Base-by-base conservation (phyloP, 2,113 vertebrate genomes). In the Microcebus murinus region DNA sequence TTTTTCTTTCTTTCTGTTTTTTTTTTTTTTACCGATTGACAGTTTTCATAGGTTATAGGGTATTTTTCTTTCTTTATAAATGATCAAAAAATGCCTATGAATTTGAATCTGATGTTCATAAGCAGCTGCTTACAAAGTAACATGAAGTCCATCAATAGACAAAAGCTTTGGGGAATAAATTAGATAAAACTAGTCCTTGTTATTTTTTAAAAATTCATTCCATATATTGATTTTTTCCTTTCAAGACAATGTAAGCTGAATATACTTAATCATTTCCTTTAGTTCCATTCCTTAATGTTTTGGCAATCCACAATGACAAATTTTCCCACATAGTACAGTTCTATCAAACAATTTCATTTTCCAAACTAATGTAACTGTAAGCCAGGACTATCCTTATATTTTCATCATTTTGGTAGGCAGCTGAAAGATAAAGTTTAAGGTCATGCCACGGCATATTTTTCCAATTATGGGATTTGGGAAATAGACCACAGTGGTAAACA, bases 141-240 rank as follows among this genome's bases (percentile, higher is more conserved):
- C 18, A 86, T 42, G 29, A 93, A 73, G 18, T 70, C 4, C 11
- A 71, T 42, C 5, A 36, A 95, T 10, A 79, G 3, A 10, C 2
- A 67, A 91, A 92, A 52, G 23, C 52, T 48, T 21, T 27, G 50
- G 29, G 39, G 27, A 80, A 84, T 55, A 74, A 55, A 55, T 90
- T 71, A 15, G 1, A 73, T 25, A 15, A 81, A 90, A 65, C 15
- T 17, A 89, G n/a, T 10, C 65, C 3, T 61, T 96, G 48, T 20
- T 61, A 70, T 63, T 82, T 50, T 77, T 55, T 67, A 34, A 34
- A 93, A 93, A 63, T 57, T 21, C 63, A 76, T n/a, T 91, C 36
- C 36, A 59, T 70, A 67, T 92, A 87, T 71, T 87, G 59, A 85
- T 92, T 90, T 90, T 90, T 96, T 67, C 31, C 59, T 61, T 48